phyloP scores from a whole-genome alignment of 2,888 invertebrate species.

The Patella caerulea region DNA sequence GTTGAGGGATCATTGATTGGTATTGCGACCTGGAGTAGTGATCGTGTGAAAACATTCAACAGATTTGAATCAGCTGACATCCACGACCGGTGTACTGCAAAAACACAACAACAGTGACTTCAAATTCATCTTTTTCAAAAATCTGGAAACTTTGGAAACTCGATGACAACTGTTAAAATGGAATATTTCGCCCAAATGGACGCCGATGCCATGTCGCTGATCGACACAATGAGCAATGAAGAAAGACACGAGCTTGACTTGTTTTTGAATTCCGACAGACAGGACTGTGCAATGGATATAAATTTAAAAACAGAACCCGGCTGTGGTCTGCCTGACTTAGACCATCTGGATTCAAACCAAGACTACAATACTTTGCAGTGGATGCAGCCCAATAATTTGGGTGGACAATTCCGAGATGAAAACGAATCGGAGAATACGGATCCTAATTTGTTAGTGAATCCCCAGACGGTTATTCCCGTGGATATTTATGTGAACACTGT shows the following conservation, averaged over 20 bases:
- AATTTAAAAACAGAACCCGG: conserved; percentile 40
- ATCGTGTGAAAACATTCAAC: too few species aligned
- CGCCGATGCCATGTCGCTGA: conserved; percentile 26
- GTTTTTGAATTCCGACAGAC: conserved; percentile 38
- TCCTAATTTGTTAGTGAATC: conserved; percentile 83
- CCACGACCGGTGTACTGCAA: too few species aligned
- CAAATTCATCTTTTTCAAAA: too few species aligned
- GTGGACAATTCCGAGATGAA: conserved; percentile 33
- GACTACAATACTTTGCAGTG: conserved; percentile 46
- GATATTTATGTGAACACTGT: conserved; percentile 39
- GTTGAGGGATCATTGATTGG: not conserved
- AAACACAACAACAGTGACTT: too few species aligned
- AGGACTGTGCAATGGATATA: conserved; percentile 27
- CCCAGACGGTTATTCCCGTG: conserved; percentile 90
- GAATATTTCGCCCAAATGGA: conserved; percentile 28
- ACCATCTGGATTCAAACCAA: conserved; percentile 45
- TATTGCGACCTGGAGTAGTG: too few species aligned
- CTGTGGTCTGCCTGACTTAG: conserved; percentile 44
- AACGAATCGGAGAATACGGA: conserved; percentile 55
- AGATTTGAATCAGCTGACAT: too few species aligned
- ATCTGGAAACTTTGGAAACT: too few species aligned
- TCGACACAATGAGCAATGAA: conserved; percentile 40
- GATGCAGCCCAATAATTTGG: conserved; percentile 44
- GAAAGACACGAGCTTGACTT: conserved; percentile 48
- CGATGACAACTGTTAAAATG: conserved; percentile 15